Evolutionary conservation across 2,113 vertebrate genomes (phyloP), one percentile per base, ranked within the genome.

Genomic region (Varanus komodoensis): DNA sequence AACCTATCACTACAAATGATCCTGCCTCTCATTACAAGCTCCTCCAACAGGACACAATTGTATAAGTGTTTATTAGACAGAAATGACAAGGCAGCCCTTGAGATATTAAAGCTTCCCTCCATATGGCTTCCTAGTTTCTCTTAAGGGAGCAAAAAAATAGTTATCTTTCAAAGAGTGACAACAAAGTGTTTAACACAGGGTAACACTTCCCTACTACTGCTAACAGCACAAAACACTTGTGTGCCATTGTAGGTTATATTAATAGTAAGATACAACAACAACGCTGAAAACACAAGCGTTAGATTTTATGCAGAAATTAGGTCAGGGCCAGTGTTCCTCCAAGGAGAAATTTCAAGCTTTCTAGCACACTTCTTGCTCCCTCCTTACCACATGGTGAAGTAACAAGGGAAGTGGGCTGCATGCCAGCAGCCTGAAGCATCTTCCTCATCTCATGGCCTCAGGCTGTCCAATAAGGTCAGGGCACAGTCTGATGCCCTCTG

Each of bases 11-110:
- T 86, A 29, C 8, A 84, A 91, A 67, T 88, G 34, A 90, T 23
- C 64, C 80, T 82, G 4, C 89, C n/a, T 86, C 86, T 71, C 38
- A 6, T 74, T 90, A 90, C 86, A 52, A 82, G 87, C 81, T 91
- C 2, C n/a, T 88, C 88, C 79, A 86, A 11, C 19, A 88, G 67
- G 68, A 84, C 15, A 21, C 2, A 71, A 15, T 71, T 77, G 32
- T 0, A 5, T 54, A 64, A 88, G 3, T 25, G 12, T 25, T 61
- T 75, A 75, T 27, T 61, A 11, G 69, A 19, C 82, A 17, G 78
- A 87, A 92, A 88, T 77, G 1, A 38, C 4, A 32, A 74, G 83
- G 89, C 21, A 87, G 52, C 52, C 48, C 71, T n/a, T 23, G 21
- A 88, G 14, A n/a, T 48, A 50, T 50, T 88, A 81, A 87, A 80